Evolutionary conservation across 2,797 vertebrate species (phyloP).

Genomic region (Melanogrammus aeglefinus): DNA sequence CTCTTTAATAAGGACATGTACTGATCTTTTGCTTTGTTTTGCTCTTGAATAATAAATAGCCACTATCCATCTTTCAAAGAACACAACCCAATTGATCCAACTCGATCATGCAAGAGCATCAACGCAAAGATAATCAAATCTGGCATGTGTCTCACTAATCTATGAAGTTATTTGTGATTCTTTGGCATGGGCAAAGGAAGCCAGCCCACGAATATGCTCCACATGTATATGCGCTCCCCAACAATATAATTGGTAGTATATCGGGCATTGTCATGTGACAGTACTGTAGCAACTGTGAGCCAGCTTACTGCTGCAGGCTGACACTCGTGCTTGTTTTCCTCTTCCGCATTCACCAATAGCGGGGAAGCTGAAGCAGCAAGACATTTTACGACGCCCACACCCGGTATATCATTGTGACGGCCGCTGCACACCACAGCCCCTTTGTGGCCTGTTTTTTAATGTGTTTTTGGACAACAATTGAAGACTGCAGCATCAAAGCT

Average conservation of each 20-base stretch:
- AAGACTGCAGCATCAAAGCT: background rate
- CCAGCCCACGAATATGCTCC: no score
- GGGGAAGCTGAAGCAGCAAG: background rate
- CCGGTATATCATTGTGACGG: background rate
- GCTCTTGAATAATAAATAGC: background rate
- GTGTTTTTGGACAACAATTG: background rate
- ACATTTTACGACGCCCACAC: background rate
- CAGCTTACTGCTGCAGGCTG: background rate
- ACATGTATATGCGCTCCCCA: background rate
- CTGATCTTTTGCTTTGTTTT: background rate
- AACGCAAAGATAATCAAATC: background rate
- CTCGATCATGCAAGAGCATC: no score
- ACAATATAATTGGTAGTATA: background rate
- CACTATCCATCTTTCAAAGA: no score
- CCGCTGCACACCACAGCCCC: background rate
- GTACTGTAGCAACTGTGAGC: background rate
- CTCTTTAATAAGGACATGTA: background rate
- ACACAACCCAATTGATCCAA: no score
- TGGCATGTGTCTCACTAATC: background rate
- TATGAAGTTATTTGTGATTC: background rate
- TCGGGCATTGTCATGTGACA: background rate
- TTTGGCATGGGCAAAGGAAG: background rate
- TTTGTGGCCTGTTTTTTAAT: background rate
- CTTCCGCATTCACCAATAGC: background rate
- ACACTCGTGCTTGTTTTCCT: background rate